Conservation (phyloP, 1,140 invertebrate genomes). For the Drusus annulatus region DNA sequence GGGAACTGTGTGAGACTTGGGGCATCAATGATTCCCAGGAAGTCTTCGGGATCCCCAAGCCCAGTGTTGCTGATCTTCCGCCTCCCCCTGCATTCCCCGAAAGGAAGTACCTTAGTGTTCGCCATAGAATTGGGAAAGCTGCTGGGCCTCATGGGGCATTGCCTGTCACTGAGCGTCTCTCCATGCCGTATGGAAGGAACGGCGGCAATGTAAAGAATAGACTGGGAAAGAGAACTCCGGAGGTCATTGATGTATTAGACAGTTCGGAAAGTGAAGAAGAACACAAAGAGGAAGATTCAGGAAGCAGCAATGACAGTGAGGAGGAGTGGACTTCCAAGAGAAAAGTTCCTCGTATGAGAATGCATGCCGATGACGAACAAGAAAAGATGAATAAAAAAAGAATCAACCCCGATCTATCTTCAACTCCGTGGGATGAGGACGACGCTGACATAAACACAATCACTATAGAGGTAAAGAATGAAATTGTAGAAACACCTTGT, state of each 20-base stretch:
- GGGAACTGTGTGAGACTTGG: conserved; percentile 79
- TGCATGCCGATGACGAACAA: conserved; percentile 92
- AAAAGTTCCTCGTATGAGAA: conserved; percentile 83
- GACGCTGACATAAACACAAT: conserved; percentile 32
- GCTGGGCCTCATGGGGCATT: neutral
- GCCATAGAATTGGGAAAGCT: conserved; percentile 38
- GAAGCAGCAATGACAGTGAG: conserved; percentile 59
- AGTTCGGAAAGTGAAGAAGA: conserved; percentile 45
- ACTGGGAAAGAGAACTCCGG: conserved; percentile 63
- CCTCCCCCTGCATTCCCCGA: conserved; percentile 24
- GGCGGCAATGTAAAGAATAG: conserved; percentile 22
- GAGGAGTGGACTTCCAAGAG: conserved; percentile 74
- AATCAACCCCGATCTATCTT: conserved; percentile 8
- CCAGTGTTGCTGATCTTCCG: neutral
- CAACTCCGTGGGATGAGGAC: neutral
- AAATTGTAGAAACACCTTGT: conserved; percentile 8
- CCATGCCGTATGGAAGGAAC: neutral
- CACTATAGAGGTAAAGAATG: conserved; percentile 52
- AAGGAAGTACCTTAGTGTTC: conserved; percentile 13
- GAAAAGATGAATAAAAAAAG: conserved; percentile 66
- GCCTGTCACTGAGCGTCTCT: neutral
- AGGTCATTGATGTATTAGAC: conserved; percentile 53
- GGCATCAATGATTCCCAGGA: conserved; percentile 76
- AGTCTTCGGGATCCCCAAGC: conserved; percentile 65
- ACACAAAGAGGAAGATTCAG: too few species aligned